These are phyloP conservation scores for Phyllotis vaccarum DNA, from an alignment of 2,797 vertebrate species.

Conservation along the genomic window DNA sequence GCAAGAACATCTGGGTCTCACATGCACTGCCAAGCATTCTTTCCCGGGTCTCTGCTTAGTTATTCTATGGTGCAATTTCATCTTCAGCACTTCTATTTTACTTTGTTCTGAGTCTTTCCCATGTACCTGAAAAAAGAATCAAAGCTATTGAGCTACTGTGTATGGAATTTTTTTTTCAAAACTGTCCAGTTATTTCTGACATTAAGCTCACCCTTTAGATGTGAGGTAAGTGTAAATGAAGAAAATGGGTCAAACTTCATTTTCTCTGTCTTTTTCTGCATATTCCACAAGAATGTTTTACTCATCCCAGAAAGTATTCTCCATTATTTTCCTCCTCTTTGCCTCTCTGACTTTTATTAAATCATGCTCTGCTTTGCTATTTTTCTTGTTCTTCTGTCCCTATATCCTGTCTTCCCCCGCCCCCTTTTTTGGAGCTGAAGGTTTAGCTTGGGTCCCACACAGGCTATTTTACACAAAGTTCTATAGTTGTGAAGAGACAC, in stretches of 20 bases:
- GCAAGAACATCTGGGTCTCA: neutral
- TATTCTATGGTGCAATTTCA: neutral
- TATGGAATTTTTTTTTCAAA: neutral
- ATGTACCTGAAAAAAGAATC: neutral
- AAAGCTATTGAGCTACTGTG: too few relatives aligned
- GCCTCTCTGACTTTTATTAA: neutral
- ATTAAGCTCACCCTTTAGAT: neutral
- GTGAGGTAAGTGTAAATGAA: neutral
- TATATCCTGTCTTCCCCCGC: neutral
- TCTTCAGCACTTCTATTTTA: neutral
- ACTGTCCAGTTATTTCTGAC: neutral
- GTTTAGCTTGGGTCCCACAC: neutral
- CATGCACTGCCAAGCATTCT: neutral
- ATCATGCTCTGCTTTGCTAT: neutral
- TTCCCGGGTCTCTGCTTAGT: neutral
- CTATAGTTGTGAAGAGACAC: neutral
- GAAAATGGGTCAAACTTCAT: neutral
- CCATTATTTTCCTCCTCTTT: neutral
- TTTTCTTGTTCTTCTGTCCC: neutral
- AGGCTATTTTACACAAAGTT: neutral
- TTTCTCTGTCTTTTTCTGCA: neutral
- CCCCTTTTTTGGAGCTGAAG: neutral
- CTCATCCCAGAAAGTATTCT: neutral
- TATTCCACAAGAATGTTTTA: neutral
- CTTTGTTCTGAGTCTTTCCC: neutral